A percentile compares a stretch with the other conserved stretches of the same genome.
phyloP scores from a whole-genome alignment of 2,797 vertebrate species.

The Linurgus olivaceus region DNA sequence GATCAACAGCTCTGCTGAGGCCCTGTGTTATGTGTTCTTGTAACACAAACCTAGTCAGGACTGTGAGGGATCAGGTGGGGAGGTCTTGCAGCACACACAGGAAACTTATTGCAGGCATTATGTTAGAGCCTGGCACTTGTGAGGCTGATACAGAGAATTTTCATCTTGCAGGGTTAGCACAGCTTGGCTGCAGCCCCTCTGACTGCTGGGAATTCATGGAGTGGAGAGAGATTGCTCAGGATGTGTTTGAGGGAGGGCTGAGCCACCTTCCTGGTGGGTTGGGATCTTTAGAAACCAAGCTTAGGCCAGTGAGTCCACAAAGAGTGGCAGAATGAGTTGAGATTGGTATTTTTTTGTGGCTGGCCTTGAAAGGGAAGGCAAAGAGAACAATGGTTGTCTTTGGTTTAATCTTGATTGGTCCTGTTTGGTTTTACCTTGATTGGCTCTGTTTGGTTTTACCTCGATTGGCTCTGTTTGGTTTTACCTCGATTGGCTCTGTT shows the following conservation, averaged over 20 bases:
- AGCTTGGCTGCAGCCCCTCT: background rate
- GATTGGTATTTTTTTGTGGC: background rate
- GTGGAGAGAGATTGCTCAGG: background rate
- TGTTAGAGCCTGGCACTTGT: background rate
- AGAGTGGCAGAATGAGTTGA: background rate
- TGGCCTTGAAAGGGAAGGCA: background rate
- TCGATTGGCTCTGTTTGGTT: background rate
- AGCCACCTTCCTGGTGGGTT: background rate
- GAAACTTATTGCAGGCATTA: slow-evolving; percentile 25
- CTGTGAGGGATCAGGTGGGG: background rate
- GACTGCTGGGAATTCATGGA: background rate
- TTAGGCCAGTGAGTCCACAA: background rate
- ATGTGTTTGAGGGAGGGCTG: background rate
- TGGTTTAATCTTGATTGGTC: background rate
- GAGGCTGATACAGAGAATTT: background rate
- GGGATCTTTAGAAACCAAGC: background rate
- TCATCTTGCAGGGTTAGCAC: background rate
- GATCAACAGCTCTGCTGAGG: slow-evolving; percentile 68
- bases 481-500: background rate
- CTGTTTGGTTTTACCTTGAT: background rate
- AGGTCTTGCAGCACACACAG: slow-evolving; percentile 28
- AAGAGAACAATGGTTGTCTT: background rate
- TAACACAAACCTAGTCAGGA: slow-evolving; percentile 16
- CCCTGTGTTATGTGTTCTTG: slow-evolving; percentile 38
- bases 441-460: background rate